Evolutionary conservation across 2,113 vertebrate genomes (phyloP), one percentile per base, ranked within the genome.

Genomic region (Bos javanicus): DNA sequence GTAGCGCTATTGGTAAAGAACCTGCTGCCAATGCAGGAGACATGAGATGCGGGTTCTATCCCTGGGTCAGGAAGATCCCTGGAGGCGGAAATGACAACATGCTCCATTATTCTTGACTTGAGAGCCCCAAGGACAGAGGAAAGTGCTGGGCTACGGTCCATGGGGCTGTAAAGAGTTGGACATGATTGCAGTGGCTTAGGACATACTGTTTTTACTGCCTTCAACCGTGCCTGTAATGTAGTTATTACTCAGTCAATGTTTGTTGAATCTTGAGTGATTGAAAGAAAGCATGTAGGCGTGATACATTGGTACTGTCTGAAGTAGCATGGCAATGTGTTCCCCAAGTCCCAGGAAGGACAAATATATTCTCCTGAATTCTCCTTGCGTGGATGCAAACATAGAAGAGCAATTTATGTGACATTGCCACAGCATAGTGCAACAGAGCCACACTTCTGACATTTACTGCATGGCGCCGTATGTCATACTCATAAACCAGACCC

Each of bases 341-440:
- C 81, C 36, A 95, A 83, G 86, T 64, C 57, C 36, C 15, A 83
- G 26, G 71, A 89, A 89, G 82, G 43, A 89, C 15, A 91, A 80
- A 74, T 64, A 56, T 10, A 30, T 12, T 39, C 86, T 48, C 67
- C 33, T 56, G 57, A 84, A 56, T 60, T 85, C n/a, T 85, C 67
- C 39, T 64, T 85, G 9, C 5, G 23, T 84, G 23, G 36, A 25
- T 82, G 0, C 7, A 60, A 95, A 90, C 30, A 60, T 7, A 74
- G 10, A 87, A 54, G 54, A 81, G 60, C 14, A 52, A 71, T 43
- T 50, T 71, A 57, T 21, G 57, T 83, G 30, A 28, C 5, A 43
- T 16, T 39, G 30, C 26, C n/a, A 57, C 7, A 23, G 25, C 39
- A 36, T n/a, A 36, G 23, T 28, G 6, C 67, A 33, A 12, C 43